Base-by-base conservation (phyloP, 2,888 invertebrate genomes). In the Tipula lateralis region DNA sequence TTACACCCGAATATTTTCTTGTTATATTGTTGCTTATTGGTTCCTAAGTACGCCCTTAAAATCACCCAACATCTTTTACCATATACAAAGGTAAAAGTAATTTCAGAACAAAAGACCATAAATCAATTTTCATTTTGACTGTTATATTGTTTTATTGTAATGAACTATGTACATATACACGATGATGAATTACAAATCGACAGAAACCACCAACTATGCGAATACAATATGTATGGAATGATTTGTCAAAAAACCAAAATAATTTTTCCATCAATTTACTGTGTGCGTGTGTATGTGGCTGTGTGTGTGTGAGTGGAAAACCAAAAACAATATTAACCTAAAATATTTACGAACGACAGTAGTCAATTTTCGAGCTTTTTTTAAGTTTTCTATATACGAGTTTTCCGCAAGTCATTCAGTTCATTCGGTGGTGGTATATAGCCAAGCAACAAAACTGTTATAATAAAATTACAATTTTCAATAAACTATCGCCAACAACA, bases 91-190 rank as follows among this genome's bases (percentile, higher is more conserved):
- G 36, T 36, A 36, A 36, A 36, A 7, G 12, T 36, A 36, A 36
- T 9, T 36, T 9, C 36, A 36, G 12, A 9, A 36, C 50, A n/a
- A 12, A 66, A 24, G 24, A 66, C 7, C 66, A 66, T 66, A 66
- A 66, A 66, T 66, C 66, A 66, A 66, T 24, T 66, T 66, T 66
- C 24, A 66, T 66, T 66, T 66, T 24, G 66, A 66, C 66, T 66
- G 66, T 66, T 66, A 66, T 66, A 24, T 66, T 66, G 66, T 66
- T 66, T 66, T 66, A 66, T 66, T 66, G 24, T 66, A 66, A 66
- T 66, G 66, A 66, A 66, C 66, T 66, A 66, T 24, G 7, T 50
- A 50, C 19, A 24, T 66, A 24, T 66, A 19, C 19, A 50, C 12
- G 66, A 66, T 66, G 66, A 66, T 66, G 66, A 66, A 66, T 66